These are phyloP conservation scores for Apus apus DNA, from an alignment of 2,113 vertebrate genomes.

Conservation along the genomic window DNA sequence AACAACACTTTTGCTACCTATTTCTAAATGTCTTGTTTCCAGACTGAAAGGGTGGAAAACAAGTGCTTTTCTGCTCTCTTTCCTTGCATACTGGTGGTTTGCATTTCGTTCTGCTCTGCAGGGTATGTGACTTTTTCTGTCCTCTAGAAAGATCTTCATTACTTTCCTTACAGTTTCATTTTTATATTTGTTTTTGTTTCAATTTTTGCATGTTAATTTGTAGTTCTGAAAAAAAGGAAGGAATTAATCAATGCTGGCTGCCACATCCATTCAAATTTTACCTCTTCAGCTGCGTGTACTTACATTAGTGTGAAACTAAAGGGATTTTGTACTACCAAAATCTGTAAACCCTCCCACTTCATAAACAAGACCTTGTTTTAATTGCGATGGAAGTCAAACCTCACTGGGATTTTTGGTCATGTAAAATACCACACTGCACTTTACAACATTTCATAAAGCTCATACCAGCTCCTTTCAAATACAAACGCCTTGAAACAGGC, in stretches of 20 bases:
- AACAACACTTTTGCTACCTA: background rate
- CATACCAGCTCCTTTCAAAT: background rate
- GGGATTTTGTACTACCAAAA: background rate
- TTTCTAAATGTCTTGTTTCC: background rate
- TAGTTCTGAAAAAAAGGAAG: constrained; percentile 10
- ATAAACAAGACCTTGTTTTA: background rate
- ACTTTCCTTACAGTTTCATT: background rate
- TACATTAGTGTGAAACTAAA: background rate
- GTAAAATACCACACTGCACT: background rate
- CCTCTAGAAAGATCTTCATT: background rate
- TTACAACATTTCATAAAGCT: background rate
- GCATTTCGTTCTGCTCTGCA: background rate
- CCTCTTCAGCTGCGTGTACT: background rate
- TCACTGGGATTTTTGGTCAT: background rate
- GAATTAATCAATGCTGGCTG: background rate
- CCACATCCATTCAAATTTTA: background rate
- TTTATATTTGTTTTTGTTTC: constrained; percentile 27
- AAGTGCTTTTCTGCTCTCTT: background rate
- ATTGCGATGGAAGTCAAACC: background rate
- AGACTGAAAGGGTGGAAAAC: background rate
- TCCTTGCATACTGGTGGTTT: background rate
- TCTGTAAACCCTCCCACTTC: background rate
- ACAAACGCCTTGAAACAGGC: background rate
- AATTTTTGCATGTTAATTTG: background rate
- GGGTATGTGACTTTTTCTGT: background rate